phyloP scores from a whole-genome alignment of 2,888 invertebrate genomes.

The Brachyptera putata region DNA sequence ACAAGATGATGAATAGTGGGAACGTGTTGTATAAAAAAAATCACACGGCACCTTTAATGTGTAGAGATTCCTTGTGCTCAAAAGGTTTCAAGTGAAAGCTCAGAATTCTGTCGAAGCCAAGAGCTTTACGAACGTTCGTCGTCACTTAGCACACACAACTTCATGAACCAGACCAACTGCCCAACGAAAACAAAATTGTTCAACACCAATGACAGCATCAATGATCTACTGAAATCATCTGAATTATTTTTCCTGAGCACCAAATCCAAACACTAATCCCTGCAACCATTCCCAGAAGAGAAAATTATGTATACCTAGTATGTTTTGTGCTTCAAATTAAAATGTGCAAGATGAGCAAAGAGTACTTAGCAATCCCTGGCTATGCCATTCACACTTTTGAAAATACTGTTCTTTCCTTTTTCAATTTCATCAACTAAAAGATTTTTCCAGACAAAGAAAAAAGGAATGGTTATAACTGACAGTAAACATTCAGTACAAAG shows the following conservation, averaged over 20 bases:
- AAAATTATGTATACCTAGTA: slow-evolving; percentile 27
- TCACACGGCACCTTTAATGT: slow-evolving; percentile 21
- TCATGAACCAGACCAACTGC: not conserved
- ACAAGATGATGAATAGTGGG: slow-evolving; percentile 24
- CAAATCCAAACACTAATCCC: slow-evolving; percentile 13
- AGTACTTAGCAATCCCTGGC: slow-evolving; percentile 23
- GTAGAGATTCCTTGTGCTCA: slow-evolving; percentile 24
- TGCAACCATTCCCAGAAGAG: slow-evolving; percentile 26
- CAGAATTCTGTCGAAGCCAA: not conserved
- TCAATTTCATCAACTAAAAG: not conserved
- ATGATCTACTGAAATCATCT: not conserved
- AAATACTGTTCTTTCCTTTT: not conserved
- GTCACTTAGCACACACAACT: not conserved
- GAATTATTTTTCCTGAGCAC: slow-evolving; percentile 19
- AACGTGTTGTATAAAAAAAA: slow-evolving; percentile 27
- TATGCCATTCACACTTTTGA: not conserved
- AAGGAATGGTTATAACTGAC: slow-evolving; percentile 28
- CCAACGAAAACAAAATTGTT: not conserved
- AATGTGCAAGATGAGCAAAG: slow-evolving; percentile 33
- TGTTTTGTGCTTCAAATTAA: slow-evolving; percentile 32
- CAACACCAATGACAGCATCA: not conserved
- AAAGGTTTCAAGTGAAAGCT: not conserved
- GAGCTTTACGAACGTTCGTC: not conserved
- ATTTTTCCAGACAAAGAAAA: slow-evolving; percentile 16
- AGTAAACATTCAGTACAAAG: slow-evolving; percentile 25